phyloP scores from a whole-genome alignment of 2,888 invertebrate species.

The Eristalis tenax region DNA sequence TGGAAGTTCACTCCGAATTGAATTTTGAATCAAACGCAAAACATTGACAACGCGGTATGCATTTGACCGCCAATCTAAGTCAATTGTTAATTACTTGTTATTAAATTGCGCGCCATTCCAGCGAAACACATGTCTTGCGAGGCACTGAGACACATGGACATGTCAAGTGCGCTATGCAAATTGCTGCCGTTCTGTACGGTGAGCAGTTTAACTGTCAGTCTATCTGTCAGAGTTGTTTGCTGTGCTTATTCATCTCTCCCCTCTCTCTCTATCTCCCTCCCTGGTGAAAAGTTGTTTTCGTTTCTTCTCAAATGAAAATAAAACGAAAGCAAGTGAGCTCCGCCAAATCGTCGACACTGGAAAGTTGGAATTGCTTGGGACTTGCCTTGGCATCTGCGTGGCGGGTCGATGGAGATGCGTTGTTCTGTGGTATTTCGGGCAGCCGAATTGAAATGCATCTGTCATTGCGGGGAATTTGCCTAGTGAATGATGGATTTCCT shows the following conservation, averaged over 20 bases:
- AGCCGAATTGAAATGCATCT: neutral
- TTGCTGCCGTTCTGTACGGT: conserved; percentile 47
- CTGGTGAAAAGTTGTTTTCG: neutral
- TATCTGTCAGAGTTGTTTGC: conserved; percentile 61
- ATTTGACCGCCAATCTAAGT: neutral
- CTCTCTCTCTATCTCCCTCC: neutral
- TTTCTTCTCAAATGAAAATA: neutral
- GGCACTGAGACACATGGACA: conserved; percentile 6
- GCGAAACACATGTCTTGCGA: neutral
- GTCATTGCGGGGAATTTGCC: neutral
- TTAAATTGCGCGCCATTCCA: neutral
- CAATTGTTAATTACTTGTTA: neutral
- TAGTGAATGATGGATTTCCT: neutral
- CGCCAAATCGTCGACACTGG: neutral
- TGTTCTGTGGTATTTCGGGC: neutral
- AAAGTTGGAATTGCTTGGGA: too few species aligned
- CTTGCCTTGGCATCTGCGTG: too few species aligned
- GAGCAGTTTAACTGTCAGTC: conserved; percentile 61
- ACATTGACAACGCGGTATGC: neutral
- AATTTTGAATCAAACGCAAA: too few species aligned
- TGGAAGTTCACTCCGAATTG: neutral
- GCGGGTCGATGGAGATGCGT: too few species aligned
- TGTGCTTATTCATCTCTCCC: conserved; percentile 12
- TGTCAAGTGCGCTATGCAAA: conserved; percentile 69
- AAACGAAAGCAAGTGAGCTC: neutral